Evolutionary conservation across 1,140 invertebrate species (phyloP).

Genomic region (Camponotus vicinus): DNA sequence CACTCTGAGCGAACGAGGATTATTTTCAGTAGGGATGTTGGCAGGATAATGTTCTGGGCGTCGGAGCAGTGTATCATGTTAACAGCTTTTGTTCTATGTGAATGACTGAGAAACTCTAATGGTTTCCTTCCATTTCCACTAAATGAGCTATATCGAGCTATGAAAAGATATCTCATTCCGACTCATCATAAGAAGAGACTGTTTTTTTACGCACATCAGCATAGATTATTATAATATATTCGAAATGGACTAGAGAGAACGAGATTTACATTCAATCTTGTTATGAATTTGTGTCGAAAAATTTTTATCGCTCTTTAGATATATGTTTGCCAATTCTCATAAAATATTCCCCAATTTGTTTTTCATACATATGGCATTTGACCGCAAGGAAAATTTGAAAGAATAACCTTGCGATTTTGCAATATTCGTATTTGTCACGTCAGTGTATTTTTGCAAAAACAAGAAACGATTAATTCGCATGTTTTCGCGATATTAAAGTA

Average conservation of each 20-base stretch:
- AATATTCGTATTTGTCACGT: not conserved
- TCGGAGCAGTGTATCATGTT: not conserved
- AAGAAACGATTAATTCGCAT: constrained; percentile 57
- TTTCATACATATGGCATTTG: not conserved
- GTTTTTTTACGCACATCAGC: not conserved
- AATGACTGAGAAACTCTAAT: constrained; percentile 13
- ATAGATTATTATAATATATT: not conserved
- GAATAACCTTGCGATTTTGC: not conserved
- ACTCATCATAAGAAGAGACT: not conserved
- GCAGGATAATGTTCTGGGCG: not conserved
- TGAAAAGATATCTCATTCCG: not conserved
- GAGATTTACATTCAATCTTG: too few species aligned
- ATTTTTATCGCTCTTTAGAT: too few species aligned
- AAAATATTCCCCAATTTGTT: not conserved
- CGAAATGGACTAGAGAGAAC: too few species aligned
- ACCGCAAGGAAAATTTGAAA: not conserved
- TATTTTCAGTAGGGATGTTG: constrained; percentile 21
- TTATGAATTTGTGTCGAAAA: too few species aligned
- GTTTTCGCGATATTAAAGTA: constrained; percentile 9
- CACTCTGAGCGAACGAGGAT: constrained; percentile 11
- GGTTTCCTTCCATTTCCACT: constrained; percentile 1
- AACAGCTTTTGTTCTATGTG: constrained; percentile 7
- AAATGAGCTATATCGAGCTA: not conserved
- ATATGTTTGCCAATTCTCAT: too few species aligned
- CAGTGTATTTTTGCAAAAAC: not conserved